A percentile compares a stretch with the other conserved stretches of the same genome.
Evolutionary conservation across 2,888 invertebrate genomes (phyloP).

Genomic region (Pomacea canaliculata): DNA sequence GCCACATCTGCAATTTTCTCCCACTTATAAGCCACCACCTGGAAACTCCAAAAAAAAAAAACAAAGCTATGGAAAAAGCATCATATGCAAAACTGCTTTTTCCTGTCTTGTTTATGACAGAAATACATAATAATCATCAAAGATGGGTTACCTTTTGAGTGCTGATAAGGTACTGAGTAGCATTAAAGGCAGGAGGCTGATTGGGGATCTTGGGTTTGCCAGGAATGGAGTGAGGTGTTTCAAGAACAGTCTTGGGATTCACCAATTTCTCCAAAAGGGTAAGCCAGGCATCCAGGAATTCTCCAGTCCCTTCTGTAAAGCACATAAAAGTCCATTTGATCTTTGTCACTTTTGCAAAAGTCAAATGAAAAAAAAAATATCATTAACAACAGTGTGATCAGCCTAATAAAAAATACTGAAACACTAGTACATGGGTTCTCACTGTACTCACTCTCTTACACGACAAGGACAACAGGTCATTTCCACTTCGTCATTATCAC

Average conservation of each 20-base stretch:
- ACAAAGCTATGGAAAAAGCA: no score
- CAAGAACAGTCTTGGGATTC: constrained; percentile 84
- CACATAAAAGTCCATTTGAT: neutral
- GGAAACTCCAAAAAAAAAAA: no score
- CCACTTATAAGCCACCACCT: no score
- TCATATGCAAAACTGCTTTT: no score
- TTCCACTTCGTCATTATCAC: no score
- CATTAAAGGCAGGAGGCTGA: constrained; percentile 72
- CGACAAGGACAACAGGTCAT: no score
- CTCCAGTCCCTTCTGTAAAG: constrained; percentile 78
- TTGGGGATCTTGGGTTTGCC: constrained; percentile 71
- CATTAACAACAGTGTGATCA: neutral
- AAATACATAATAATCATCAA: neutral
- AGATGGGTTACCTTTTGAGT: constrained; percentile 77
- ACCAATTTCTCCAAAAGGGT: constrained; percentile 86
- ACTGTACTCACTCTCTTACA: no score
- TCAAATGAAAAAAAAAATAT: neutral
- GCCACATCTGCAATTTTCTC: no score
- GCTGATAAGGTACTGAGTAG: constrained; percentile 80
- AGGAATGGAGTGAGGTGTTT: constrained; percentile 82
- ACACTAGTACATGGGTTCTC: no score
- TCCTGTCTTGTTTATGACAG: no score
- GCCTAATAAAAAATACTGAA: no score
- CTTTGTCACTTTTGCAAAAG: neutral
- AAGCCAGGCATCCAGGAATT: constrained; percentile 87